Base-by-base conservation (phyloP, 2,888 invertebrate genomes). In the Osedax fenrisi region DNA sequence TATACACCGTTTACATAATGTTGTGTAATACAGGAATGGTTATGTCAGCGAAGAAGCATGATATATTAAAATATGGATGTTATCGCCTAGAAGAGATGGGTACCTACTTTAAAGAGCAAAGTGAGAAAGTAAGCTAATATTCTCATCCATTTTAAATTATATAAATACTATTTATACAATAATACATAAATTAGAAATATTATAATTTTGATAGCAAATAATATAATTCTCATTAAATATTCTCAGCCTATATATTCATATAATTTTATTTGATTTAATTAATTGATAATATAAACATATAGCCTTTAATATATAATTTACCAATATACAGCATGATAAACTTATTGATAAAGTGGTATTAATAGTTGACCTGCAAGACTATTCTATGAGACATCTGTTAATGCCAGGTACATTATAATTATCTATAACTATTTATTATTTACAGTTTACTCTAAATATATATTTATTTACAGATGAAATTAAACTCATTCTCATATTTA, bases 391-490 rank as follows among this genome's bases (percentile, higher is more conserved):
- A 75, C 82, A 83, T 76, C 72, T 83, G 22, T 82, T 81, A 81
- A 82, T 81, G 75, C 82, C 83, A 79, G 82, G 82, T 81, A 78
- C 66, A 72, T n/a, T n/a, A n/a, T n/a, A n/a, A n/a, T n/a, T n/a
- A n/a, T n/a, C n/a, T n/a, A n/a, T n/a, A n/a, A n/a, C n/a, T n/a
- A n/a, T n/a, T n/a, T n/a, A n/a, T n/a, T n/a, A n/a, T n/a, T n/a
- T n/a, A n/a, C n/a, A n/a, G n/a, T n/a, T n/a, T n/a, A n/a, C n/a
- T n/a, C n/a, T n/a, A n/a, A n/a, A n/a, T n/a, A n/a, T n/a, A n/a
- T n/a, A n/a, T n/a, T n/a, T n/a, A n/a, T n/a, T n/a, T n/a, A n/a
- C n/a, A n/a, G n/a, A n/a, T n/a, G n/a, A n/a, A n/a, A n/a, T n/a
- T n/a, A n/a, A n/a, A n/a, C n/a, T n/a, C n/a, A n/a, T n/a, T n/a